Evolutionary conservation across 2,888 invertebrate species (phyloP).

Genomic region (Agrilus mali): DNA sequence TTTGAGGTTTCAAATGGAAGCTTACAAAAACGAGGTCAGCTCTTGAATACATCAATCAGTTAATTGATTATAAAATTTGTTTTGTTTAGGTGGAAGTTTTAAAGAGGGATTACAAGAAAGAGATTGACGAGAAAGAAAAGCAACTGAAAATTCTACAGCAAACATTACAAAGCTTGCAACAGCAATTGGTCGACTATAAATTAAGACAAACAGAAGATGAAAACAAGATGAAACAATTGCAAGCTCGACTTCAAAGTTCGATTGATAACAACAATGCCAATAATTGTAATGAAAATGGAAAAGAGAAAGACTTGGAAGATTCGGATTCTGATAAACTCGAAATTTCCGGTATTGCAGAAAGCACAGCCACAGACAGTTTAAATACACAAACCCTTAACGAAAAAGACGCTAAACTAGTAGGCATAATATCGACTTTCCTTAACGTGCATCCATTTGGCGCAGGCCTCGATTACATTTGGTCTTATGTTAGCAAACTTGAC

Average conservation of each 20-base stretch:
- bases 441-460: conserved; percentile 91
- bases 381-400: conserved; percentile 30
- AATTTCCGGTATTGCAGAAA: conserved; percentile 22
- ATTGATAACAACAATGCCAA: not conserved
- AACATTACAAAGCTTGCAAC: conserved; percentile 47
- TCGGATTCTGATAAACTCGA: conserved; percentile 30
- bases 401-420: conserved; percentile 65
- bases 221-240: conserved; percentile 39
- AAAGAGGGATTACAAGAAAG: conserved; percentile 65
- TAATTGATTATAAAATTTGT: not conserved
- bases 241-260: conserved; percentile 20
- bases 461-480: conserved; percentile 79
- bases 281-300: conserved; percentile 7
- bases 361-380: conserved; percentile 21
- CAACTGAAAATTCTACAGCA: conserved; percentile 65
- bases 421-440: conserved; percentile 78
- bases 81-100: conserved; percentile 56
- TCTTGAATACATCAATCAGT: not conserved
- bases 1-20: conserved; percentile 80
- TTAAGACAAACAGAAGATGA: conserved; percentile 43
- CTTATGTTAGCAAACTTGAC: conserved; percentile 75
- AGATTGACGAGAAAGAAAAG: conserved; percentile 72
- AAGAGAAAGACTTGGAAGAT: conserved; percentile 36
- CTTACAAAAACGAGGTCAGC: conserved; percentile 73
- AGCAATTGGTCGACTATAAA: conserved; percentile 44